A percentile compares a stretch with the other conserved stretches of the same genome.
These are phyloP conservation scores for Diadema setosum DNA, from an alignment of 35 echinoderm and acorn worm species.

Conservation along the genomic window DNA sequence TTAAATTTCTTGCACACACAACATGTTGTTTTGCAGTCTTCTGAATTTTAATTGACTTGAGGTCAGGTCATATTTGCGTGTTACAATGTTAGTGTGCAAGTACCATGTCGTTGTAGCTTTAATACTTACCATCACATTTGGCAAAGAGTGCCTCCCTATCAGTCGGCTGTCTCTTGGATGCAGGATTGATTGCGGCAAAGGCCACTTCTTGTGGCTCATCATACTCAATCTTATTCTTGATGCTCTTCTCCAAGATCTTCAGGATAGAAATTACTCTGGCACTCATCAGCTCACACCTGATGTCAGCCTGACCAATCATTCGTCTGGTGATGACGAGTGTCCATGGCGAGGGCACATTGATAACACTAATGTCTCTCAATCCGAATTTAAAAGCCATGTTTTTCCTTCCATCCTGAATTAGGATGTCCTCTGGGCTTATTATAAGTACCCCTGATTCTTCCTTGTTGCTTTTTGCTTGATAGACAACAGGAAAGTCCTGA, in stretches of 20 bases:
- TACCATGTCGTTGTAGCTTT: too few species aligned
- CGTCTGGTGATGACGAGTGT: neutral
- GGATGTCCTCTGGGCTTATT: neutral
- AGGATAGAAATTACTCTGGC: neutral
- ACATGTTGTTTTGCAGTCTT: too few species aligned
- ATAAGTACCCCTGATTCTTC: neutral
- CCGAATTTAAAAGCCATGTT: neutral
- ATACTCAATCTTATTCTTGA: slow-evolving; percentile 10
- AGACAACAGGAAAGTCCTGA: neutral
- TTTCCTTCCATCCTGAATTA: neutral
- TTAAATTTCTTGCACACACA: too few species aligned
- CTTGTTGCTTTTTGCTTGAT: neutral
- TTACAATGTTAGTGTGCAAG: too few species aligned
- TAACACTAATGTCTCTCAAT: neutral
- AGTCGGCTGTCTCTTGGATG: too few species aligned
- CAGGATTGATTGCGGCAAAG: too few species aligned
- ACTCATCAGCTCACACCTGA: neutral
- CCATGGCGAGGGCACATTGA: neutral
- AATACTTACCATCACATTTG: too few species aligned
- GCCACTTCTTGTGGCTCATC: neutral
- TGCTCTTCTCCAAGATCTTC: neutral
- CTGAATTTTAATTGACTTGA: too few species aligned
- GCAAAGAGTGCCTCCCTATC: too few species aligned
- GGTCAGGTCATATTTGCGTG: too few species aligned
- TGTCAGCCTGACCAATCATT: neutral